Evolutionary conservation across 2,888 invertebrate species (phyloP), one percentile per base, ranked within the genome.

Genomic region (Fissipunctia ypsillon): DNA sequence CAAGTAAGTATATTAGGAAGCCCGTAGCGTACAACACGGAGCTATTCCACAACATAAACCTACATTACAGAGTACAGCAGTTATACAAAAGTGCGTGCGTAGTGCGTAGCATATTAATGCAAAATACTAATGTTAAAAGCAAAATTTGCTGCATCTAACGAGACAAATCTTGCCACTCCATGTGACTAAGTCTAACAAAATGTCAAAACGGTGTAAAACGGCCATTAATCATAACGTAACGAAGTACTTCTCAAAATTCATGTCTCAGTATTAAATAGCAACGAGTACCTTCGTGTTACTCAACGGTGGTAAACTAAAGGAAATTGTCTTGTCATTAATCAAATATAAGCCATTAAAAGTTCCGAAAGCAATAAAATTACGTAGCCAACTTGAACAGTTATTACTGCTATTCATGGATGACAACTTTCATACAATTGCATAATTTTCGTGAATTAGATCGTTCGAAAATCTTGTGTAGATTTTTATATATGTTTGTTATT

Each of bases 381-480:
- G 84, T 69, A 83, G 78, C 60, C 35, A 88, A 91, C 88, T 87
- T 87, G 87, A 83, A 73, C 76, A 75, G 70, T 88, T 84, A 86
- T 73, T 72, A 61, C 64, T 75, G 60, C 73, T 79, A 82, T 89
- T 88, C 90, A 90, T 89, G 90, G 89, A 90, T 92, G 92, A 89
- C 93, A 90, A 91, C 93, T 93, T 93, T 93, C 91, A 71, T 86
- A 73, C 31, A 75, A 74, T 92, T 91, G 84, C 88, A 84, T 89
- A 89, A 91, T 80, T 80, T 57, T 71, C 38, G 31, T 64, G 50
- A 72, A 84, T 77, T 65, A 52, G 70, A 69, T 73, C 77, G 64
- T 68, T 83, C 72, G 54, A 65, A 31, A 64, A 68, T 72, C 35
- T 70, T 35, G 52, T 52, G 16, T 66, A 60, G 45, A 56, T 75